Evolutionary conservation across 2,797 vertebrate species (phyloP), one percentile per base, ranked within the genome.

Genomic region (Poeciliopsis gracilis): DNA sequence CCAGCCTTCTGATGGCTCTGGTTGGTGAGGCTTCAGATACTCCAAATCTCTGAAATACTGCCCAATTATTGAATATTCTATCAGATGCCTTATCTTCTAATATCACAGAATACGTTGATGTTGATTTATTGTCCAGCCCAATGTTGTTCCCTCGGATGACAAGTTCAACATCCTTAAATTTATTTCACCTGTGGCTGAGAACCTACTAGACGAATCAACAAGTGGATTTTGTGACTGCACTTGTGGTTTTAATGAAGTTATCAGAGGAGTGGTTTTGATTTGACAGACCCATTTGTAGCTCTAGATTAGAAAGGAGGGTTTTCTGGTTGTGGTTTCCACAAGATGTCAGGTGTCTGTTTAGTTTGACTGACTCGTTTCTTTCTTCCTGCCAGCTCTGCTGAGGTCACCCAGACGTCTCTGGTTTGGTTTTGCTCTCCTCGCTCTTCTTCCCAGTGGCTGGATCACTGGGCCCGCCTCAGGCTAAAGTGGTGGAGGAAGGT

Each of bases 401-500:
- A 98, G 89, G 93, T 95, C 82, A 98, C 95, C 0, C 88, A 95
- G 55, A 94, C 97, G 0, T 97, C 97, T n/a, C 93, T 99, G 55
- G 96, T 96, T 11, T 99, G 98, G 98, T 99, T 99, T 94, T 97
- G 97, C 88, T 96, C 97, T 73, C 91, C 96, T 80, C 96, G 96
- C 78, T 97, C 97, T 23, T 94, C 97, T 2, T 95, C 95, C 71
- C 97, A 98, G 78, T 99, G 98, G 98, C 94, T 98, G 28, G 98
- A 99, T 92, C 97, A 98, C 92, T 99, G 98, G 98, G 89, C 97
- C 47, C 96, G 96, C 28, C 97, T 97, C 77, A 95, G 98, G 76
- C 95, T 99, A 2, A 96, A 95, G 49, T 99, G 98, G 98, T 99
- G 98, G 98, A 96, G 96, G 92, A 98, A 98, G 95, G 98, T 99